Evolutionary conservation across 1,140 invertebrate genomes (phyloP).

Genomic region (Mizuhopecten yessoensis): DNA sequence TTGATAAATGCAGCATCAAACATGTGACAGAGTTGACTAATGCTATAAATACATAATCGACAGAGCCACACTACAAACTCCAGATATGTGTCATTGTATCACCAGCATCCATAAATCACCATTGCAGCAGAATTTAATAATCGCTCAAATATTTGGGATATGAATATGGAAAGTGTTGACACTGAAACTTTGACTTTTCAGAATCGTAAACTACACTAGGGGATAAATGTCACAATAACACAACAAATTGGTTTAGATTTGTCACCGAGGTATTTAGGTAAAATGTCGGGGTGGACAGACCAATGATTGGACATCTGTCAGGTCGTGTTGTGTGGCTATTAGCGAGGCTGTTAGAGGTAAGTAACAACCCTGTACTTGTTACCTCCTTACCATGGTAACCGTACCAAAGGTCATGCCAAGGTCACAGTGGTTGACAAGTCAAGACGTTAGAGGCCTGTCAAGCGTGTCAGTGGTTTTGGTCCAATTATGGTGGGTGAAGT

Average conservation of each 20-base stretch:
- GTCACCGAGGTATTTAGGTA: background rate
- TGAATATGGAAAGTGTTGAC: background rate
- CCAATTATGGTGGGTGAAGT: too few relatives aligned
- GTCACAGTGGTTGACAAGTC: background rate
- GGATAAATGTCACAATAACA: background rate
- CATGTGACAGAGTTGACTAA: slow-evolving; percentile 25
- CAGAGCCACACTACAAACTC: background rate
- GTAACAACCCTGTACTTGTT: background rate
- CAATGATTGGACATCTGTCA: background rate
- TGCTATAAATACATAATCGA: slow-evolving; percentile 26
- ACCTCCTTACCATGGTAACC: background rate
- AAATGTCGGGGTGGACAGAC: background rate
- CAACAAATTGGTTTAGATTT: background rate
- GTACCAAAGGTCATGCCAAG: background rate
- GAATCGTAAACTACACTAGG: background rate
- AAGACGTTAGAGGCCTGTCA: background rate
- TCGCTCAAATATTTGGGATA: slow-evolving; percentile 18
- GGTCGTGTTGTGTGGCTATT: background rate
- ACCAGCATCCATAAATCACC: background rate
- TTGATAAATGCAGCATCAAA: background rate
- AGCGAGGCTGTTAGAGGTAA: background rate
- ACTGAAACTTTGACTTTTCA: slow-evolving; percentile 13
- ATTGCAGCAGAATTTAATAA: background rate
- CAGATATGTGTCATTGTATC: too few relatives aligned
- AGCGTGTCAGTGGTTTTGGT: background rate